Evolutionary conservation across 2,797 vertebrate species (phyloP), one percentile per base, ranked within the genome.

Genomic region (Galaxias olidus): DNA sequence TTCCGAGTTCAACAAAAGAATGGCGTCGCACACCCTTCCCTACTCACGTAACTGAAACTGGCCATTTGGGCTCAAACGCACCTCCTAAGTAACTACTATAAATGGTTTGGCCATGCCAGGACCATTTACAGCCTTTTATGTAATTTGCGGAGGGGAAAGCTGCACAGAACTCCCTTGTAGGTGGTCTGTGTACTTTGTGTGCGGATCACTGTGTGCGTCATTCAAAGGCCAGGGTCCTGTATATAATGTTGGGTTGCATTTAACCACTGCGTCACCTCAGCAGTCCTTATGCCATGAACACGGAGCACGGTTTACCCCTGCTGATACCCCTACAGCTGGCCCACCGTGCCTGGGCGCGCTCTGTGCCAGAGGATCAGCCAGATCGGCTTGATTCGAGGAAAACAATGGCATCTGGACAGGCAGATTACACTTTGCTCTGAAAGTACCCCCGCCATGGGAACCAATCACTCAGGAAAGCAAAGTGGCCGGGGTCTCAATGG

Each of bases 241-340:
- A n/a, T n/a, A n/a, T n/a, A n/a, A n/a, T n/a, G n/a, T n/a, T n/a
- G 6, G 42, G 47, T 68, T 69, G 40, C 68, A 64, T 19, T 66
- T 73, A 67, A 71, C 77, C 59, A 75, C 67, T 67, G 58, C 12
- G 63, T 52, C 47, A 48, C 54, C 64, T 78, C 68, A 65, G n/a
- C 76, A 72, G 60, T 47, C 48, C 70, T 70, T n/a, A 56, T 15
- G 55, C 61, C 53, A 70, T 41, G 45, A 51, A 68, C 17, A 42
- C 74, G 57, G 9, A 73, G 81, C 76, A 79, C 70, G 71, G 76
- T 78, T 82, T 76, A 77, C 74, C 77, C 77, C 59, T 42, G 64
- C 73, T 64, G 68, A 80, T 82, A 79, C 66, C 65, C n/a, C n/a
- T n/a, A n/a, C n/a, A n/a, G 61, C 65, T 87, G 86, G 88, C 85